phyloP scores from a whole-genome alignment of 2,888 invertebrate species.

The Esperia sulphurella region DNA sequence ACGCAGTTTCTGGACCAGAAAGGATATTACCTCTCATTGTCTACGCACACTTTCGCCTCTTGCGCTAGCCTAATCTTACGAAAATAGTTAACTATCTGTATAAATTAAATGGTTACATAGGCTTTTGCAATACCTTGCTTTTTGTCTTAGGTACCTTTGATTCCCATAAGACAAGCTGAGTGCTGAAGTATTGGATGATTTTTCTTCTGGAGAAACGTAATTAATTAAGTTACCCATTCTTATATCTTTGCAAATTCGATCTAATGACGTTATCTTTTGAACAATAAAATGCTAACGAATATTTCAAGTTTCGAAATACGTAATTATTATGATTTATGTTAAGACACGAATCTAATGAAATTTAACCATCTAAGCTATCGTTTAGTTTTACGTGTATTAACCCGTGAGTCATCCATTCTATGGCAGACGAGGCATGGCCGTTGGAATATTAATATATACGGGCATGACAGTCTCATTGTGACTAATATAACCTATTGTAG shows the following conservation, averaged over 20 bases:
- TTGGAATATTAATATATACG: constrained; percentile 1
- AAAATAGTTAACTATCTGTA: constrained; percentile 12
- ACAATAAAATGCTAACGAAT: too few species aligned
- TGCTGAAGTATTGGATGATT: too few species aligned
- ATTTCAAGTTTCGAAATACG: too few species aligned
- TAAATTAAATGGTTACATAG: constrained; percentile 1
- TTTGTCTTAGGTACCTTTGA: too few species aligned
- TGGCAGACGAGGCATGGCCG: background rate
- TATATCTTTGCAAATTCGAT: too few species aligned
- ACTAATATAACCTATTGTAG: background rate
- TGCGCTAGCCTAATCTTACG: constrained; percentile 18
- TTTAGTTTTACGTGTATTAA: constrained; percentile 1
- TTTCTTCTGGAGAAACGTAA: too few species aligned
- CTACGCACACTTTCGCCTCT: constrained; percentile 27
- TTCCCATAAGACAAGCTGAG: too few species aligned
- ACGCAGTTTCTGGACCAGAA: constrained; percentile 71
- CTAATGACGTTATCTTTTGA: too few species aligned
- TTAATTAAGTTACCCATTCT: too few species aligned
- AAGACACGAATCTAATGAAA: background rate
- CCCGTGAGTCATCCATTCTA: background rate
- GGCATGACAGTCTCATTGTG: background rate
- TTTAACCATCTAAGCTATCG: background rate
- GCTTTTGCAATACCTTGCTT: constrained; percentile 1
- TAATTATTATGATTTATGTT: background rate
- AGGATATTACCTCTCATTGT: constrained; percentile 63